Conservation (phyloP, 2,797 vertebrate genomes). For the Coranthus polyacanthus region DNA sequence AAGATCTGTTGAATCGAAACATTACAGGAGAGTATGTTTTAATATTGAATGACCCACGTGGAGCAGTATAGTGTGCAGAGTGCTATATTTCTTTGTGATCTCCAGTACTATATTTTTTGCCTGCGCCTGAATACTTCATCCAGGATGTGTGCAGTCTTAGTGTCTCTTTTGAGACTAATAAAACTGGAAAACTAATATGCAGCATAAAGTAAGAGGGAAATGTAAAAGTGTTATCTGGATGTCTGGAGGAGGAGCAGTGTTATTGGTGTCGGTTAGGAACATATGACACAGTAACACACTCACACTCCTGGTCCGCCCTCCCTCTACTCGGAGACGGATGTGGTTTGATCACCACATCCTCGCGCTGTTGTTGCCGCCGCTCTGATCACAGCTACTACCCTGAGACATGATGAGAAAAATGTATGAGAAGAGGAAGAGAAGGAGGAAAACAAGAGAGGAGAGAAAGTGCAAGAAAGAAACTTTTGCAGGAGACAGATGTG, state of each 20-base stretch:
- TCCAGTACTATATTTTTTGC: too few relatives aligned
- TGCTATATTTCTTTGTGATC: too few relatives aligned
- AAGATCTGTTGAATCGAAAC: background rate
- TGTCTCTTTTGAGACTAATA: background rate
- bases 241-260: constrained; percentile 18
- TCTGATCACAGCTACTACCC: constrained; percentile 57
- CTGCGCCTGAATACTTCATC: too few relatives aligned
- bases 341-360: constrained; percentile 75
- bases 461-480: constrained; percentile 49
- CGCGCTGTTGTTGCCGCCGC: constrained; percentile 31
- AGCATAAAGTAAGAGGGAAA: background rate
- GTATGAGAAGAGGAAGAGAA: constrained; percentile 30
- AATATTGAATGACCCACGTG: too few relatives aligned
- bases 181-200: background rate
- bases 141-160: background rate
- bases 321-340: constrained; percentile 63
- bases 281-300: constrained; percentile 48
- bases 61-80: too few relatives aligned
- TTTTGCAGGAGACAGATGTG: constrained; percentile 53
- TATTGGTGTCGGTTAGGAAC: constrained; percentile 53
- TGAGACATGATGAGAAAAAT: constrained; percentile 45
- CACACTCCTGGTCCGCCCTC: background rate
- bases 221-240: constrained; percentile 13
- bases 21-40: background rate
- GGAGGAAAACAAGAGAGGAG: constrained; percentile 23